Evolutionary conservation across 2,113 vertebrate species (phyloP), one percentile per base, ranked within the genome.

Genomic region (Erythrocebus patas): DNA sequence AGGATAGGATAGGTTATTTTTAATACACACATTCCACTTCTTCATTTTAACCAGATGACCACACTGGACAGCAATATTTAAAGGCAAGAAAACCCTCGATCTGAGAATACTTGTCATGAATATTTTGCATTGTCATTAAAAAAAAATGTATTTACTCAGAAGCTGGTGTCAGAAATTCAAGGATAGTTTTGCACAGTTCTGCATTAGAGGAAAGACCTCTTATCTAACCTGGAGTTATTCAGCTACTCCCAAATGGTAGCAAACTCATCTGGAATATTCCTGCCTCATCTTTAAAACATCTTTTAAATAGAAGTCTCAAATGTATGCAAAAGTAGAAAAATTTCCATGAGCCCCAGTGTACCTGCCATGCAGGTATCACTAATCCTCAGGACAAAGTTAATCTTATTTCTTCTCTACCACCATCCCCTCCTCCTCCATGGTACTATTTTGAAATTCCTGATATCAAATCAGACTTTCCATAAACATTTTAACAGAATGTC

Each of bases 341-440:
- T 48, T 12, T 12, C 70, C 30, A 8, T n/a, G 0, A 61, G 72
- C 17, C 2, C 1, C 2, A 45, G 27, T n/a, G 5, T 17, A 83
- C 18, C 4, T 3, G 40, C 16, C 2, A 10, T 13, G 2, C 14
- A 32, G 93, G n/a, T 8, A 76, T 88, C 57, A 81, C 10, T 3
- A 72, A 16, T 80, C 4, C 3, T 79, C n/a, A 73, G 18, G 0
- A 27, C 6, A 64, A 70, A 2, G 48, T 43, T 10, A 50, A 6
- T 78, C 23, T 92, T 61, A 4, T 8, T 23, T 57, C 9, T 40
- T 30, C 10, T 13, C 5, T 18, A 20, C 1, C 8, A 84, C 1
- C 5, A 16, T 25, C 0, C 4, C 43, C 8, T 76, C 5, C 2
- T 25, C 38, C 13, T 70, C 0, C 1, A 1, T 12, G 80, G 4